A percentile compares a stretch with the other conserved stretches of the same genome.
Evolutionary conservation across 2,797 vertebrate species (phyloP).

Genomic region (Echeneis naucrates): DNA sequence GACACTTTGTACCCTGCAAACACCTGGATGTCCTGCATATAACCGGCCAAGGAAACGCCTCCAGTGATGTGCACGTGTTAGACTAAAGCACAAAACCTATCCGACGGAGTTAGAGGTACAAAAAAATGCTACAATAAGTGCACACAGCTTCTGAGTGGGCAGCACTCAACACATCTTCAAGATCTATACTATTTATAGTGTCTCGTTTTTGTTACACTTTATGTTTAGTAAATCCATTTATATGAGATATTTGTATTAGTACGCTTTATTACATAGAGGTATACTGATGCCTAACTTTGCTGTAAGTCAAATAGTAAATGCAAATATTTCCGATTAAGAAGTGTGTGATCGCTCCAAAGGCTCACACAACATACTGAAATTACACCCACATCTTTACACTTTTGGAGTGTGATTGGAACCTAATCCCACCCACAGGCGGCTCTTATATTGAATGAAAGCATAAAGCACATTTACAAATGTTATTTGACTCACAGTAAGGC

Average conservation of each 20-base stretch:
- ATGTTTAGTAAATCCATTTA: slow-evolving; percentile 63
- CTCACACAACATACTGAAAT: not conserved
- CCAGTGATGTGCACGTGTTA: slow-evolving; percentile 38
- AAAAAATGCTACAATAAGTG: slow-evolving; percentile 80
- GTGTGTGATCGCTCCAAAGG: not conserved
- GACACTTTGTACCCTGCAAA: slow-evolving; percentile 54
- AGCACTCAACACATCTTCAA: slow-evolving; percentile 69
- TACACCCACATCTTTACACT: not conserved
- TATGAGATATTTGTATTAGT: slow-evolving; percentile 63
- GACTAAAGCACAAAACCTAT: slow-evolving; percentile 57
- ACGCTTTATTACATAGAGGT: slow-evolving; percentile 69
- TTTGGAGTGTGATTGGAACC: not conserved
- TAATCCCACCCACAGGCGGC: not conserved
- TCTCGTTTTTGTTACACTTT: slow-evolving; percentile 53
- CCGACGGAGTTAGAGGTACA: slow-evolving; percentile 65
- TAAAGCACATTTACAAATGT: slow-evolving; percentile 43
- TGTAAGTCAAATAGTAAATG: slow-evolving; percentile 62
- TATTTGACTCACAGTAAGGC: slow-evolving; percentile 63
- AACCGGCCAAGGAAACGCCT: slow-evolving; percentile 34
- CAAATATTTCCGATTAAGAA: slow-evolving; percentile 38
- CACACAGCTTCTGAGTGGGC: slow-evolving; percentile 66
- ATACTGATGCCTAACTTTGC: slow-evolving; percentile 56
- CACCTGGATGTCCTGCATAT: slow-evolving; percentile 32
- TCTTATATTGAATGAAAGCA: not conserved
- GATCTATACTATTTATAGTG: slow-evolving; percentile 57